These are phyloP conservation scores for Conus canariensis DNA, from an alignment of 2,888 invertebrate genomes.

Conservation along the genomic window DNA sequence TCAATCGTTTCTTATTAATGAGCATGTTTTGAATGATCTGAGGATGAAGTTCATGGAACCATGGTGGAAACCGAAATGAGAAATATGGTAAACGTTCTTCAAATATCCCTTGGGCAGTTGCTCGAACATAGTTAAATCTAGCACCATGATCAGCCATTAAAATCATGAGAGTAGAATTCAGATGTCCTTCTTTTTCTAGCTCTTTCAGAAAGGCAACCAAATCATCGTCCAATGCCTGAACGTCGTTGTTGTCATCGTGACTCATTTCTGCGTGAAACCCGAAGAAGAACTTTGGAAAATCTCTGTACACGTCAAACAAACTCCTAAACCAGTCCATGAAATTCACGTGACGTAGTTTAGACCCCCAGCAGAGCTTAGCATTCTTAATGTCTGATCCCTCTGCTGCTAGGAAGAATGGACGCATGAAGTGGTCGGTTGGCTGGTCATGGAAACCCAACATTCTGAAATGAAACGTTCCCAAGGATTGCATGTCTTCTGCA, in stretches of 20 bases:
- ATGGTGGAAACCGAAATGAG: conserved; percentile 87
- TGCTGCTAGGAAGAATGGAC: conserved; percentile 86
- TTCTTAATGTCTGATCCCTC: conserved; percentile 74
- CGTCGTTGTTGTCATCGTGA: conserved; percentile 90
- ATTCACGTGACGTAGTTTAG: conserved; percentile 84
- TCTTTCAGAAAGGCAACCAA: conserved; percentile 81
- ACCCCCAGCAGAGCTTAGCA: conserved; percentile 83
- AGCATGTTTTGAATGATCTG: conserved; percentile 82
- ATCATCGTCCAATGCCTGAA: conserved; percentile 89
- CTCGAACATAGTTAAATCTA: conserved; percentile 89
- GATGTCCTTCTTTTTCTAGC: conserved; percentile 82
- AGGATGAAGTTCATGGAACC: conserved; percentile 84
- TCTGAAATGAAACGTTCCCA: conserved; percentile 94
- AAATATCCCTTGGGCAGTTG: conserved; percentile 93
- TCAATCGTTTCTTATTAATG: conserved; percentile 85
- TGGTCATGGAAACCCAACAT: conserved; percentile 90
- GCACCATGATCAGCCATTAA: conserved; percentile 95
- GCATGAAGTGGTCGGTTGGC: conserved; percentile 94
- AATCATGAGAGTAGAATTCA: conserved; percentile 90
- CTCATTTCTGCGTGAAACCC: conserved; percentile 93
- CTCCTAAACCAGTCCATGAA: conserved; percentile 79
- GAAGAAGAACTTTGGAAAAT: conserved; percentile 88
- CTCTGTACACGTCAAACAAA: conserved; percentile 83
- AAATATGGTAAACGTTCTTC: conserved; percentile 95
- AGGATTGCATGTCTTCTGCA: conserved; percentile 90